phyloP scores from a whole-genome alignment of 2,888 invertebrate genomes.

The Parnassius glacialis region DNA sequence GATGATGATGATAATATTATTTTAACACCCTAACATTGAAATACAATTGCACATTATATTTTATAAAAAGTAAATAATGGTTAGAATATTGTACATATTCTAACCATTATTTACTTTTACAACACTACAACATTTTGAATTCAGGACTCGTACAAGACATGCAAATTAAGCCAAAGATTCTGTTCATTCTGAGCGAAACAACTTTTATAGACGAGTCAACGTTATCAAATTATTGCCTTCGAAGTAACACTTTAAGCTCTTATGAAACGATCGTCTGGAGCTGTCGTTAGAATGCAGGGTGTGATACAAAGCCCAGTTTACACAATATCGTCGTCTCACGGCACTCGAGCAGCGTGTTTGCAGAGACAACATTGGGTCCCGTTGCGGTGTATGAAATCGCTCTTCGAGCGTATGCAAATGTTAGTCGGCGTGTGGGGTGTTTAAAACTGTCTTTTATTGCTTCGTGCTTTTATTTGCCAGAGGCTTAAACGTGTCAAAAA shows the following conservation, averaged over 20 bases:
- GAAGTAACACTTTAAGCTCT: conserved; percentile 13
- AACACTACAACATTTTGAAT: no score
- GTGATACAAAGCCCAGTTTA: conserved; percentile 26
- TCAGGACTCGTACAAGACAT: no score
- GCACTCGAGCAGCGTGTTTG: conserved; percentile 21
- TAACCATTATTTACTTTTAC: no score
- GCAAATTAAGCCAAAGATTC: neutral
- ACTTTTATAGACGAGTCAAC: conserved; percentile 2
- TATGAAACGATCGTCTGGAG: conserved; percentile 11
- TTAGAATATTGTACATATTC: no score
- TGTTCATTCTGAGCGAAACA: neutral
- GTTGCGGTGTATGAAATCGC: conserved; percentile 25
- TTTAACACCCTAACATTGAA: no score
- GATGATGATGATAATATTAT: no score
- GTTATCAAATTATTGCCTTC: conserved; percentile 19
- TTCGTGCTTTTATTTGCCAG: conserved; percentile 9
- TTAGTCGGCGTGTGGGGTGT: conserved; percentile 28
- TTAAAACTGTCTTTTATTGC: conserved; percentile 16
- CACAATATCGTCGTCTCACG: conserved; percentile 29
- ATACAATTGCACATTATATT: no score
- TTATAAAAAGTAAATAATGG: no score
- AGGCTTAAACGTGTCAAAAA: conserved; percentile 2
- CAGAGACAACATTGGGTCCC: conserved; percentile 24
- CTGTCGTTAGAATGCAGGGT: conserved; percentile 17
- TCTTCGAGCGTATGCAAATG: conserved; percentile 31